Evolutionary conservation across 2,888 invertebrate genomes (phyloP).

Genomic region (Hirudinaria manillensis): DNA sequence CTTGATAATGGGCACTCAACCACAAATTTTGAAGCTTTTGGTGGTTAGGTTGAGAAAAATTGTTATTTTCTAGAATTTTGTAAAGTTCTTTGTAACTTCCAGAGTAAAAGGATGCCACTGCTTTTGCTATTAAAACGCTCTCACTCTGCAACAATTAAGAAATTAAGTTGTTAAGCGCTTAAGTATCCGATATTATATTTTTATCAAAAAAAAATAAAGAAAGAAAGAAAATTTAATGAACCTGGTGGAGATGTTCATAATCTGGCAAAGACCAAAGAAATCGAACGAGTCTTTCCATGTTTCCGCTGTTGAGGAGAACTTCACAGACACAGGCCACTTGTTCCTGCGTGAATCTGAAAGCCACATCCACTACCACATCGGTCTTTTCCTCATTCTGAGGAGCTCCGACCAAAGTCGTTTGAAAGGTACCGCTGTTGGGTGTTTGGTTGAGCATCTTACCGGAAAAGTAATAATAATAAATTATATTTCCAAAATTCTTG

Average conservation of each 20-base stretch:
- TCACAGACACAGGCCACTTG: constrained; percentile 99
- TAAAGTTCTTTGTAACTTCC: constrained; percentile 85
- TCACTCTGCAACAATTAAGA: constrained; percentile 64
- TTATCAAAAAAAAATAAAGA: background rate
- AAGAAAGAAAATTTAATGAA: background rate
- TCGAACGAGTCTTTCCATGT: constrained; percentile 87
- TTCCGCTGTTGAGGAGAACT: constrained; percentile 87
- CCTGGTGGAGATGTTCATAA: constrained; percentile 85
- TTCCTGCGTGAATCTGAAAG: constrained; percentile 76
- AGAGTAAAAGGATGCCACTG: constrained; percentile 87
- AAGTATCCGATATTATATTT: too few species aligned
- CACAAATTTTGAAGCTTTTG: constrained; percentile 85
- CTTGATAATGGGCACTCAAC: constrained; percentile 97
- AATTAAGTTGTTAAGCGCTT: background rate
- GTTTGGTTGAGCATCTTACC: constrained; percentile 8
- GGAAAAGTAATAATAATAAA: too few species aligned
- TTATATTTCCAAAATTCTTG: too few species aligned
- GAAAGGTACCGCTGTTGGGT: background rate
- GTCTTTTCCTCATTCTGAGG: constrained; percentile 11
- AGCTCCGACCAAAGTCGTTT: background rate
- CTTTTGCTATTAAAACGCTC: constrained; percentile 93
- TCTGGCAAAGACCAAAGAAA: constrained; percentile 95
- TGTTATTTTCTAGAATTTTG: constrained; percentile 84
- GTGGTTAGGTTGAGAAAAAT: constrained; percentile 73
- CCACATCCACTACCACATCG: constrained; percentile 37